Evolutionary conservation across 2,888 invertebrate genomes (phyloP).

Genomic region (Ichneumoninae sp.): DNA sequence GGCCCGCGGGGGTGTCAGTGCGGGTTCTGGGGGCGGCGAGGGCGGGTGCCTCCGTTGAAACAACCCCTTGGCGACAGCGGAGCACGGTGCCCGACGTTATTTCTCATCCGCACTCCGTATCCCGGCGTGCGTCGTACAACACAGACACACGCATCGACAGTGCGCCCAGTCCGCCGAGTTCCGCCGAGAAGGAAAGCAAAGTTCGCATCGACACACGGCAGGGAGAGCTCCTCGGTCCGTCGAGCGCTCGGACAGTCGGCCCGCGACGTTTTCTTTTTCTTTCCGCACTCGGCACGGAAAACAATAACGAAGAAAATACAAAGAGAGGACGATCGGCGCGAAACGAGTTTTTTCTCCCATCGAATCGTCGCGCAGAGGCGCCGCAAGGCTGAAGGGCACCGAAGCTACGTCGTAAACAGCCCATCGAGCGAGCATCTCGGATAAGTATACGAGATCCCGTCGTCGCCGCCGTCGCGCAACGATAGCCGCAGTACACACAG

Average conservation of each 20-base stretch:
- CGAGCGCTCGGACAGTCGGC: background rate
- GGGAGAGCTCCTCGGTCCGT: too few species aligned
- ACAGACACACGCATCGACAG: slow-evolving; percentile 10
- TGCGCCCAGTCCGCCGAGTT: background rate
- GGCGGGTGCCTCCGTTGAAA: slow-evolving; percentile 82
- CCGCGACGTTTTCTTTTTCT: background rate
- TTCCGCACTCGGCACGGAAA: slow-evolving; percentile 1
- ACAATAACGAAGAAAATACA: background rate
- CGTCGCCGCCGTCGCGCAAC: slow-evolving; percentile 8
- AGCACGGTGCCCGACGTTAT: slow-evolving; percentile 67
- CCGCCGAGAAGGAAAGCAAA: background rate
- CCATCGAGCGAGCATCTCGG: background rate
- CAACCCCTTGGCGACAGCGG: slow-evolving; percentile 80
- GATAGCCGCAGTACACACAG: slow-evolving; percentile 12
- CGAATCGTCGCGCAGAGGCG: background rate
- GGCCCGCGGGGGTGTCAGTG: slow-evolving; percentile 80
- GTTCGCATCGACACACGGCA: background rate
- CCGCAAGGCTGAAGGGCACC: background rate
- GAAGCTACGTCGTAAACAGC: background rate
- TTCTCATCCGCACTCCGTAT: slow-evolving; percentile 63
- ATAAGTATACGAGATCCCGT: background rate
- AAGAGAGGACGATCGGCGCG: background rate
- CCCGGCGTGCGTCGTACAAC: slow-evolving; percentile 53
- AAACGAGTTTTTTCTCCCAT: background rate
- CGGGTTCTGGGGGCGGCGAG: slow-evolving; percentile 84